These are phyloP conservation scores for Andrena bicolor DNA, from an alignment of 2,888 invertebrate species.

Conservation along the genomic window DNA sequence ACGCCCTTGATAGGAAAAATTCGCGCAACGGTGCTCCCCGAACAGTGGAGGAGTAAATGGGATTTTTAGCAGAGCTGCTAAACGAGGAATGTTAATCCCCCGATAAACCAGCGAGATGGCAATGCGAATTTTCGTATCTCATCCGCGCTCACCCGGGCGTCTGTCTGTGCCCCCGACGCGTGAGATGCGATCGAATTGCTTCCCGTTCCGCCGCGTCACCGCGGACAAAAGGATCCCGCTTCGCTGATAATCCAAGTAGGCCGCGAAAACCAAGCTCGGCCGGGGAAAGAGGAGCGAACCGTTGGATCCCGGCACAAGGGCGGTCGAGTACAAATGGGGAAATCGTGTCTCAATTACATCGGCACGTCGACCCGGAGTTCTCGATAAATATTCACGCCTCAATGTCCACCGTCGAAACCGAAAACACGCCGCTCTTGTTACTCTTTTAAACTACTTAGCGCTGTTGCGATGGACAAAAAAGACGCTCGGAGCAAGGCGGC, in stretches of 20 bases:
- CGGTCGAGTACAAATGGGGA: constrained; percentile 49
- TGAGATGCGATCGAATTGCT: constrained; percentile 1
- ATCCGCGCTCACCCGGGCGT: no score
- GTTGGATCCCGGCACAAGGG: constrained; percentile 24
- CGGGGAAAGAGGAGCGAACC: constrained; percentile 23
- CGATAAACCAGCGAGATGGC: background rate
- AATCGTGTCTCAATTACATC: constrained; percentile 57
- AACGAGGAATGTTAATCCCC: no score
- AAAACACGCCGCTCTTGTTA: background rate
- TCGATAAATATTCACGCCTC: constrained; percentile 53
- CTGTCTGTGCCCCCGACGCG: no score
- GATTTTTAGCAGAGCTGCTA: no score
- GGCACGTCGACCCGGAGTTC: constrained; percentile 29
- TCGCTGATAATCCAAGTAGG: constrained; percentile 34
- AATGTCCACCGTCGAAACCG: constrained; percentile 21
- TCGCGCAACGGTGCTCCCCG: background rate
- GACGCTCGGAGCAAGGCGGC: no score
- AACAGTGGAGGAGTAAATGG: no score
- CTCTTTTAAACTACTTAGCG: background rate
- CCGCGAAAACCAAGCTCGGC: background rate
- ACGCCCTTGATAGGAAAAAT: background rate
- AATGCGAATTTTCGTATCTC: background rate
- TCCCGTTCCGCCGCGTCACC: background rate
- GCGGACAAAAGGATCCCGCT: constrained; percentile 25
- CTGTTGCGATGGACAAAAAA: background rate